Percentiles rank a stretch among this genome's conserved stretches.
phyloP scores from a whole-genome alignment of 2,113 vertebrate species.

The Rhabdornis inornatus region DNA sequence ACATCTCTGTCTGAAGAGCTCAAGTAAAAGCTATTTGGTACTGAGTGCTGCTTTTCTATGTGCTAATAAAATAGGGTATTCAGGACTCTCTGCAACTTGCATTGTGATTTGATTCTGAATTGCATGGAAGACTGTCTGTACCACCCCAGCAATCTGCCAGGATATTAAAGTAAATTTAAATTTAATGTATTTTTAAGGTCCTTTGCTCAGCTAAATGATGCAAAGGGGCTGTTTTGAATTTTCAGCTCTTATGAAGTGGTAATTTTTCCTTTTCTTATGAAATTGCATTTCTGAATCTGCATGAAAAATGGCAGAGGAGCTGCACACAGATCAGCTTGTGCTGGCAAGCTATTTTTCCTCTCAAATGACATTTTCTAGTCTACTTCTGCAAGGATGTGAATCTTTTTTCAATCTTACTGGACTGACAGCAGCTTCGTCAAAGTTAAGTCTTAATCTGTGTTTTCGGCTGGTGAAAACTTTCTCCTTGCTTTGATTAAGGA shows the following conservation, averaged over 20 bases:
- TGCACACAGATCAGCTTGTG: not conserved
- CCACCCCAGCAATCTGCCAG: not conserved
- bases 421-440: constrained; percentile 43
- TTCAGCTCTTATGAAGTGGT: not conserved
- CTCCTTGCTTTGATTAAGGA: constrained; percentile 21
- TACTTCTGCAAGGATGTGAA: constrained; percentile 26
- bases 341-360: constrained; percentile 31
- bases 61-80: not conserved
- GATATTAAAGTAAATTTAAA: constrained; percentile 12
- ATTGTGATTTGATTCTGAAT: not conserved
- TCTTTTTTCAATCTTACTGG: constrained; percentile 31
- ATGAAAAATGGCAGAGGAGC: constrained; percentile 33
- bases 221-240: not conserved
- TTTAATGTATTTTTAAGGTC: constrained; percentile 19
- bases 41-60: not conserved
- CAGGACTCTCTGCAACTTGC: not conserved
- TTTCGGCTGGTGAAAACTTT: not conserved
- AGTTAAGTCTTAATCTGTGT: constrained; percentile 10
- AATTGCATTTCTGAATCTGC: constrained; percentile 35
- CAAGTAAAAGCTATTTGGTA: not conserved
- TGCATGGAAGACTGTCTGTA: not conserved
- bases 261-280: constrained; percentile 25
- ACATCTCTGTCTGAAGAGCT: not conserved
- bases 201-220: constrained; percentile 3
- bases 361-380: constrained; percentile 20